Percentiles rank a stretch among this genome's conserved stretches.
Conservation (phyloP, 2,888 invertebrate genomes). For the Athetis lepigone region DNA sequence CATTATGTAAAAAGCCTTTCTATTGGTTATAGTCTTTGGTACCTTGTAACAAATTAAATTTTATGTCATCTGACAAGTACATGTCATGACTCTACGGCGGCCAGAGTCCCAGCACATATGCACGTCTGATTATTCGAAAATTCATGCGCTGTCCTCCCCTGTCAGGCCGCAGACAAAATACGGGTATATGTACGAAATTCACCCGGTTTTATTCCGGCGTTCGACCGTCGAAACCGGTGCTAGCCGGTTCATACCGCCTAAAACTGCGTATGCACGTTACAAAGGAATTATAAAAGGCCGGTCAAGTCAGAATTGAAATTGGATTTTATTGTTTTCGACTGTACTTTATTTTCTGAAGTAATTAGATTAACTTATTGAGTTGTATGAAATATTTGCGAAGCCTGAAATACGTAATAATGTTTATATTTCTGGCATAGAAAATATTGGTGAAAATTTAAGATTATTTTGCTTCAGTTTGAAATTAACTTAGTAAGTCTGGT, state of each 20-base stretch:
- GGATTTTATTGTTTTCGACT: slow-evolving; percentile 52
- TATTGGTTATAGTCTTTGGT: too few species aligned
- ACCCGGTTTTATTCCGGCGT: slow-evolving; percentile 76
- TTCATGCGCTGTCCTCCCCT: slow-evolving; percentile 82
- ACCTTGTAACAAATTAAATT: slow-evolving; percentile 38
- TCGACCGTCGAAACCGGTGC: slow-evolving; percentile 59
- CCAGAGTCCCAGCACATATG: slow-evolving; percentile 49
- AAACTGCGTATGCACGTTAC: slow-evolving; percentile 62
- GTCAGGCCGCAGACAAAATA: slow-evolving; percentile 80
- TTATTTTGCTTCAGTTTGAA: slow-evolving; percentile 14
- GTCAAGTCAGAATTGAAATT: slow-evolving; percentile 55
- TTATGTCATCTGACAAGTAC: slow-evolving; percentile 23
- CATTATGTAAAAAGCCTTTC: slow-evolving; percentile 5
- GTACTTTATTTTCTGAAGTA: slow-evolving; percentile 51
- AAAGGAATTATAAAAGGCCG: slow-evolving; percentile 65
- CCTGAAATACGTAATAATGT: too few species aligned
- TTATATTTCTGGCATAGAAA: too few species aligned
- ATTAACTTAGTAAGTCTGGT: slow-evolving; percentile 27
- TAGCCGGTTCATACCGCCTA: slow-evolving; percentile 48
- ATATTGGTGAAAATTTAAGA: slow-evolving; percentile 1
- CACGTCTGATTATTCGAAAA: slow-evolving; percentile 83
- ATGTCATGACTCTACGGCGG: slow-evolving; percentile 28
- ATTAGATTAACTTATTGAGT: slow-evolving; percentile 41
- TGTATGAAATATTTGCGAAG: slow-evolving; percentile 29
- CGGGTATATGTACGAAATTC: slow-evolving; percentile 74